Evolutionary conservation across 2,113 vertebrate species (phyloP).

Genomic region (Seriola aureovittata): DNA sequence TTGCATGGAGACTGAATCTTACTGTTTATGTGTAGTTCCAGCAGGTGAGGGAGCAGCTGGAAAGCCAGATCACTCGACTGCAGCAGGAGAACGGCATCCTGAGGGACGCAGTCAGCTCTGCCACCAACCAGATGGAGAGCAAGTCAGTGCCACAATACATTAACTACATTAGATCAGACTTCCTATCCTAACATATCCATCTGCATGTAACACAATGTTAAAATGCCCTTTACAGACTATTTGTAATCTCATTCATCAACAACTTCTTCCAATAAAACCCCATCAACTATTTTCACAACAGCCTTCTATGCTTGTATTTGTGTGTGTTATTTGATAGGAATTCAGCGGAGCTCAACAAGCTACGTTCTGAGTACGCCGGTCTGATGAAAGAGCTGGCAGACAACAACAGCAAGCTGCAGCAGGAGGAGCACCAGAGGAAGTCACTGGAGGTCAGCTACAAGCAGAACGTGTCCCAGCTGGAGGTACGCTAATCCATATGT

Average conservation of each 20-base stretch:
- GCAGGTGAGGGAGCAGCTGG: slow-evolving; percentile 94
- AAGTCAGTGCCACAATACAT: slow-evolving; percentile 87
- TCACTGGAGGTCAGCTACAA: slow-evolving; percentile 92
- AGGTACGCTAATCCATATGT: slow-evolving; percentile 79
- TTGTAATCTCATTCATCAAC: slow-evolving; percentile 12
- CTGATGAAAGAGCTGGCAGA: slow-evolving; percentile 94
- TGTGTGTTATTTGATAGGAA: slow-evolving; percentile 84
- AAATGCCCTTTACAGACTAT: slow-evolving; percentile 3
- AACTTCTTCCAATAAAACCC: background rate
- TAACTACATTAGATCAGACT: too few species aligned
- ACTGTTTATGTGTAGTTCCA: slow-evolving; percentile 86
- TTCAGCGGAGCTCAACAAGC: slow-evolving; percentile 93
- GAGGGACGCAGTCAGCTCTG: slow-evolving; percentile 98
- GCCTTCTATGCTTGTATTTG: background rate
- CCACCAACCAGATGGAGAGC: slow-evolving; percentile 96
- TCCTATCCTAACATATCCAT: background rate
- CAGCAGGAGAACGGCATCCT: slow-evolving; percentile 98
- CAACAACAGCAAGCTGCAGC: slow-evolving; percentile 91
- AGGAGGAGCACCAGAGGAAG: slow-evolving; percentile 97
- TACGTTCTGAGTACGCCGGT: slow-evolving; percentile 91
- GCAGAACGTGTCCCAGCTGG: slow-evolving; percentile 88
- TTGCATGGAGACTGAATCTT: background rate
- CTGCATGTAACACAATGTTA: background rate
- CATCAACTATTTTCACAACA: slow-evolving; percentile 10
- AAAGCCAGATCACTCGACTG: slow-evolving; percentile 93